A percentile compares a stretch with the other conserved stretches of the same genome.
phyloP scores from a whole-genome alignment of 2,113 vertebrate genomes.

The Bagarius yarrelli region DNA sequence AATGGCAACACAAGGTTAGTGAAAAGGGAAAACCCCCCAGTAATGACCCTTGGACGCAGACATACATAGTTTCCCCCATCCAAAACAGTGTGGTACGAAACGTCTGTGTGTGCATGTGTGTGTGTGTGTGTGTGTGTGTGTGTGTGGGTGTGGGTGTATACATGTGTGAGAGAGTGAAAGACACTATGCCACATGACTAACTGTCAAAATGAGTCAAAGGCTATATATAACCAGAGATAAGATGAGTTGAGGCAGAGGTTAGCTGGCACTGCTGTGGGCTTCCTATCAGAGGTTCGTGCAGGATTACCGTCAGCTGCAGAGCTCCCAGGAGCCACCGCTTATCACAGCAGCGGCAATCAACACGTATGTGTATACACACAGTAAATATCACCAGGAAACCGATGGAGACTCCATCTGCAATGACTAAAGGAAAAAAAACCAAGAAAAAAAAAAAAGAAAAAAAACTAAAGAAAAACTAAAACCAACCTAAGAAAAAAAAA shows the following conservation, averaged over 20 bases:
- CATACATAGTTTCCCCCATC: background rate
- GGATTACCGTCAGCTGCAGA: slow-evolving; percentile 38
- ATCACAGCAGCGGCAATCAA: slow-evolving; percentile 36
- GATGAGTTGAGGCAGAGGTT: slow-evolving; percentile 35
- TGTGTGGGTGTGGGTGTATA: background rate
- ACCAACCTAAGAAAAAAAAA: no score
- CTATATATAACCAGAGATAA: slow-evolving; percentile 43
- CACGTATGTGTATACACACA: slow-evolving; percentile 17
- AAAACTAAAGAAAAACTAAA: no score
- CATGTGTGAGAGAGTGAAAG: background rate
- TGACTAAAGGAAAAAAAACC: no score
- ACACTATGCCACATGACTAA: slow-evolving; percentile 31
- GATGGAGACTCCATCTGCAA: background rate
- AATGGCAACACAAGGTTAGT: background rate
- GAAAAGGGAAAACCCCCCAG: background rate
- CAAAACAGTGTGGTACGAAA: slow-evolving; percentile 24
- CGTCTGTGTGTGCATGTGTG: background rate
- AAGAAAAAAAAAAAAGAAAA: no score
- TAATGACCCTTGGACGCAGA: slow-evolving; percentile 22
- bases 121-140: slow-evolving; percentile 17
- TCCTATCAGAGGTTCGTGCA: slow-evolving; percentile 49
- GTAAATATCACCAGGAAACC: slow-evolving; percentile 25
- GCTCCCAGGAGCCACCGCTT: slow-evolving; percentile 36
- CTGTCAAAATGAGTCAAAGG: slow-evolving; percentile 41
- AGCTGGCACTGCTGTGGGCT: slow-evolving; percentile 23